Conservation (phyloP, 2,888 invertebrate genomes). For the Pammene aurita region DNA sequence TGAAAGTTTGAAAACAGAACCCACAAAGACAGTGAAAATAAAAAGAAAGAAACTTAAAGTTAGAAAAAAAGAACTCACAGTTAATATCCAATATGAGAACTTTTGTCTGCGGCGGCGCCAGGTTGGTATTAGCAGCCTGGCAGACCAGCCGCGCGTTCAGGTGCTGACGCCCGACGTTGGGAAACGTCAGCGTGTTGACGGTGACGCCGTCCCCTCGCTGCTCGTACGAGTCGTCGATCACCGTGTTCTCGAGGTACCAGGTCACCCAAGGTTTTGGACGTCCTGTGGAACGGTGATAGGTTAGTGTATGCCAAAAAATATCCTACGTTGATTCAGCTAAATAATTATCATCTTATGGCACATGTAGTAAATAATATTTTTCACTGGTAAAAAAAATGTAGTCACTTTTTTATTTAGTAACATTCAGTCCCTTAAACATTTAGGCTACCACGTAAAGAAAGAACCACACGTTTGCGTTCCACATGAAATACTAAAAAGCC, state of each 20-base stretch:
- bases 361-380: too few species aligned
- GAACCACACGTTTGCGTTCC: too few species aligned
- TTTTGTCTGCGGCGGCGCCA: slow-evolving; percentile 90
- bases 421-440: too few species aligned
- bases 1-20: too few species aligned
- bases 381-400: too few species aligned
- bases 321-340: too few species aligned
- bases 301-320: not conserved
- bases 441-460: too few species aligned
- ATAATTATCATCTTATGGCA: too few species aligned
- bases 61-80: slow-evolving; percentile 86
- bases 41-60: too few species aligned
- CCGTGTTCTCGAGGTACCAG: slow-evolving; percentile 93
- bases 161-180: slow-evolving; percentile 91
- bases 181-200: slow-evolving; percentile 90
- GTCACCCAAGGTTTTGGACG: slow-evolving; percentile 90
- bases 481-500: not conserved
- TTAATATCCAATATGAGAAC: slow-evolving; percentile 92
- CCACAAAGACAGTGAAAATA: too few species aligned
- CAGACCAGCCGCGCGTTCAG: slow-evolving; percentile 92
- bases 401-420: too few species aligned
- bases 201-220: slow-evolving; percentile 87
- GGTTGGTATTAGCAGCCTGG: slow-evolving; percentile 93
- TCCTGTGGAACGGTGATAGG: slow-evolving; percentile 74
- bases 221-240: slow-evolving; percentile 92